Conservation (phyloP, 2,113 vertebrate species). For the Alethe castanea region DNA sequence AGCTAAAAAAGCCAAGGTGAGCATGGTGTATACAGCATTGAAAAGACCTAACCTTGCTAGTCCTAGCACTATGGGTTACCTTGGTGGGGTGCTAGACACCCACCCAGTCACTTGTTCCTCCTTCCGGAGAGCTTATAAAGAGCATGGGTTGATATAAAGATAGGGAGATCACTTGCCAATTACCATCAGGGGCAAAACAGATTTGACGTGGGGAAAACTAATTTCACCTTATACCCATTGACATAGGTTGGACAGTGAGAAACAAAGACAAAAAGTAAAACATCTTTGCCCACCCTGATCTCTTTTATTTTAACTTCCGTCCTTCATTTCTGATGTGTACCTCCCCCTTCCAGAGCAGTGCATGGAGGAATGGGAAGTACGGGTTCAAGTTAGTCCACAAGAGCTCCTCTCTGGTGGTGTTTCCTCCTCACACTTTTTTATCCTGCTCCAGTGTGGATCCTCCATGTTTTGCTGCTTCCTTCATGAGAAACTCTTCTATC, state of each 20-base stretch:
- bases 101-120: not conserved
- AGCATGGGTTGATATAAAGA: not conserved
- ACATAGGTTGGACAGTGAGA: not conserved
- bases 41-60: not conserved
- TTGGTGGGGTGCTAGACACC: not conserved
- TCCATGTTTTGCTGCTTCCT: not conserved
- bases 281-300: not conserved
- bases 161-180: not conserved
- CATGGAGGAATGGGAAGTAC: not conserved
- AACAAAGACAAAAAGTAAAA: not conserved
- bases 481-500: not conserved
- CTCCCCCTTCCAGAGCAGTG: accelerated
- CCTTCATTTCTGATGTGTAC: not conserved
- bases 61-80: accelerated
- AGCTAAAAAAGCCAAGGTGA: not conserved
- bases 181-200: not conserved
- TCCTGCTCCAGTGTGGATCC: not conserved
- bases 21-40: not conserved
- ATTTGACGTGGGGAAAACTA: not conserved
- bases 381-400: not conserved
- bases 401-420: not conserved
- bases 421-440: not conserved
- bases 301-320: not conserved
- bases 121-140: not conserved
- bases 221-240: not conserved